Evolutionary conservation across 2,888 invertebrate genomes (phyloP).

Genomic region (Ferrisia virgata): DNA sequence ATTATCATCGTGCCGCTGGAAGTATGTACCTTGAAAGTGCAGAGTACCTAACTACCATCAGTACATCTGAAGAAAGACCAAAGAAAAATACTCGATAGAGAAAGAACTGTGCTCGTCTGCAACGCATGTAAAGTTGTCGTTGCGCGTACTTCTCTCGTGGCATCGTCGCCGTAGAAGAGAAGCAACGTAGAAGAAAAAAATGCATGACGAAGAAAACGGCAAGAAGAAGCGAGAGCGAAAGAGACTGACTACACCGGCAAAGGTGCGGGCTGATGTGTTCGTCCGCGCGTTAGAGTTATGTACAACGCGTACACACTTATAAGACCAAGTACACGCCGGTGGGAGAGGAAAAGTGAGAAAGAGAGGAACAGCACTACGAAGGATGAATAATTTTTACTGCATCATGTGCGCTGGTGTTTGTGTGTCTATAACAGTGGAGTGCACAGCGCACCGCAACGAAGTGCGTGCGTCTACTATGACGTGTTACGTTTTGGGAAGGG

Average conservation of each 20-base stretch:
- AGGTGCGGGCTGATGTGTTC: not conserved
- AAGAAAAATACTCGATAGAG: not conserved
- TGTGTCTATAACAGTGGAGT: not conserved
- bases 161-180: not conserved
- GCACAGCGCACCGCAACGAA: not conserved
- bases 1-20: not conserved
- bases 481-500: not conserved
- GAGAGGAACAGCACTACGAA: not conserved
- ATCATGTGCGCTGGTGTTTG: not conserved
- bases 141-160: not conserved
- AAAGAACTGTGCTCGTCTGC: not conserved
- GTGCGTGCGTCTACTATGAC: not conserved
- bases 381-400: constrained; percentile 1
- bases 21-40: no score
- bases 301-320: no score
- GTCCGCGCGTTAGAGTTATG: not conserved
- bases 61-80: not conserved
- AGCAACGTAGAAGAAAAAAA: not conserved
- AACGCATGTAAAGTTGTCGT: not conserved
- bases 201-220: not conserved
- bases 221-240: not conserved
- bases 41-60: not conserved
- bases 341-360: not conserved
- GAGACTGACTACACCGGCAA: not conserved
- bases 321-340: not conserved